A percentile compares a stretch with the other conserved stretches of the same genome.
Evolutionary conservation across 1,140 invertebrate species (phyloP).

Genomic region (Zaprionus lachaisei): DNA sequence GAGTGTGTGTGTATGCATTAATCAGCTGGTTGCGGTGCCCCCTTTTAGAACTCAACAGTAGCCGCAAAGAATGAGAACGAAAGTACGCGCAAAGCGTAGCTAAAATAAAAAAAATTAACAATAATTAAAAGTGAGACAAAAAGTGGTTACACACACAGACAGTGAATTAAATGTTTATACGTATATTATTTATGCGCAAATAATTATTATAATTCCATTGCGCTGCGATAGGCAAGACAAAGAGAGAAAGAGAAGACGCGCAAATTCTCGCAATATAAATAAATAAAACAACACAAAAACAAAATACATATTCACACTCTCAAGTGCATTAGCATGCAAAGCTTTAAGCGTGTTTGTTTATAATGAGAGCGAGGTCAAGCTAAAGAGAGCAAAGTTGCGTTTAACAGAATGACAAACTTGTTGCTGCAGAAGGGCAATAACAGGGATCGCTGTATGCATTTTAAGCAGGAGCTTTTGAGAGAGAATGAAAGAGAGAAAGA

Average conservation of each 20-base stretch:
- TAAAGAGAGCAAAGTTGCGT: background rate
- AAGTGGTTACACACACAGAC: slow-evolving; percentile 8
- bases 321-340: slow-evolving; percentile 38
- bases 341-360: slow-evolving; percentile 33
- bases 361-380: slow-evolving; percentile 17
- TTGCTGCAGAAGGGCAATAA: slow-evolving; percentile 12
- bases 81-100: slow-evolving; percentile 36
- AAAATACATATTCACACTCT: background rate
- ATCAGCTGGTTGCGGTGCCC: slow-evolving; percentile 35
- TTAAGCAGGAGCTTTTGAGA: slow-evolving; percentile 16
- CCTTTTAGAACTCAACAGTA: slow-evolving; percentile 12
- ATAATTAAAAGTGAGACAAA: slow-evolving; percentile 26
- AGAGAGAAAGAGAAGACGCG: slow-evolving; percentile 28
- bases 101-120: slow-evolving; percentile 39
- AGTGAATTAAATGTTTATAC: background rate
- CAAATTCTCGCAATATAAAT: slow-evolving; percentile 25
- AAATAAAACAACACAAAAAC: slow-evolving; percentile 2
- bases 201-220: slow-evolving; percentile 9
- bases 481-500: background rate
- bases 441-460: slow-evolving; percentile 10
- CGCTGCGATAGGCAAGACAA: slow-evolving; percentile 7
- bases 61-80: slow-evolving; percentile 34
- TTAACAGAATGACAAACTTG: slow-evolving; percentile 26
- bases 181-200: slow-evolving; percentile 11
- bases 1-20: slow-evolving; percentile 20